Base-by-base conservation (phyloP, 2,113 vertebrate genomes). In the Hypomesus transpacificus region DNA sequence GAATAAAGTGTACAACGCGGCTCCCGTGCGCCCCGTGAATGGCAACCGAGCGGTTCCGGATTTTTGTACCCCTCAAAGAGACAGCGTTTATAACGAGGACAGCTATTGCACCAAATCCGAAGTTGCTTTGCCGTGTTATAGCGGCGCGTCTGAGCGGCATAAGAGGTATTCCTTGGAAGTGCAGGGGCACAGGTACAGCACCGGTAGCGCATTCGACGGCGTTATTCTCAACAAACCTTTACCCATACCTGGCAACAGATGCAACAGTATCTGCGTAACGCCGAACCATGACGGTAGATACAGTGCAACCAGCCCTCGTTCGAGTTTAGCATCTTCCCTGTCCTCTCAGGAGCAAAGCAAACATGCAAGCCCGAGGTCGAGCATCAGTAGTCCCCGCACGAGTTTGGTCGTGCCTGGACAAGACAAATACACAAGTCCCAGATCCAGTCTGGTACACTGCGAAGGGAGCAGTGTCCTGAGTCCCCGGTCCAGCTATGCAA, bases 401-500 rank as follows among this genome's bases (percentile, higher is more conserved):
- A 94, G 93, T 75, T 62, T 94, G 78, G 90, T 90, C 74, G 92
- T 92, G 5, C 89, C 90, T 51, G 89, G 86, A 4, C 91, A 91
- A 76, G 93, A 94, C 68, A 88, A 91, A 74, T 93, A 89, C 84
- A 87, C 89, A 2, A 95, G 94, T 75, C 94, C 93, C 56, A 89
- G 94, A 34, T 91, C 89, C 60, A 94, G 94, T 81, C 67, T 95
- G 77, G 90, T 87, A 57, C 92, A 93, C 79, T 91, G 90, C 62
- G 94, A 93, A 66, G 91, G 93, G 20, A 85, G 75, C 72, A 75
- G 84, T 17, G 90, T 89, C 3, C 89, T 93, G n/a, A 96, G 95
- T 56, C 91, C 93, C 68, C 84, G 94, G 68, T 94, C 94, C 75
- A 94, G 95, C 90, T 96, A 94, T 86, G 94, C 95, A 67, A 95